Conservation (phyloP, 2,888 invertebrate genomes). For the Sicus ferrugineus region DNA sequence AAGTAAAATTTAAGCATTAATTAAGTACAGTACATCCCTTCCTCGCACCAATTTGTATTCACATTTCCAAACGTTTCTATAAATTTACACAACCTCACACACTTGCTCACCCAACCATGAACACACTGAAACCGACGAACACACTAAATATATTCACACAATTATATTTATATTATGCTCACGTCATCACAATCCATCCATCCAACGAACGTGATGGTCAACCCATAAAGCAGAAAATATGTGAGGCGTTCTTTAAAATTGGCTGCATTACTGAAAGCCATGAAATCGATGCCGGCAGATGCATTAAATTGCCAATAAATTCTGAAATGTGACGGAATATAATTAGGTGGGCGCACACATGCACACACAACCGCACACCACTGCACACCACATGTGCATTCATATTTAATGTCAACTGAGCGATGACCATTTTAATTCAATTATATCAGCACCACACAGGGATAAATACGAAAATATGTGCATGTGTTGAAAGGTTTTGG, state of each 20-base stretch:
- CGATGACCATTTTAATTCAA: no score
- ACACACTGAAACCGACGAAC: not conserved
- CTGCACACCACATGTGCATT: no score
- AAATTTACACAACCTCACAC: not conserved
- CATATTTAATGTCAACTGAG: no score
- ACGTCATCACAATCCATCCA: not conserved
- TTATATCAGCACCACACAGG: no score
- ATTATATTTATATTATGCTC: not conserved
- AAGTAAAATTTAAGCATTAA: no score
- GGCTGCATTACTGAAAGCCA: slow-evolving; percentile 14
- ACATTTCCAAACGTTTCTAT: no score
- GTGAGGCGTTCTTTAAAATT: slow-evolving; percentile 19
- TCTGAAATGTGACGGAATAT: slow-evolving; percentile 16
- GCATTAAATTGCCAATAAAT: slow-evolving; percentile 32
- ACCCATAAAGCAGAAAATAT: slow-evolving; percentile 10
- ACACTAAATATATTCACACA: not conserved
- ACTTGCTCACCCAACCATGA: not conserved
- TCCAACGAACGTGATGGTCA: not conserved
- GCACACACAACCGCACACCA: not conserved
- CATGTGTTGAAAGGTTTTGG: no score
- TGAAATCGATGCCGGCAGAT: slow-evolving; percentile 29
- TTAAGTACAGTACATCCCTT: no score
- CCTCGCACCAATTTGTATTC: no score
- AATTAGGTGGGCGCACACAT: not conserved
- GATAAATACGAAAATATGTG: no score